A percentile compares a stretch with the other conserved stretches of the same genome.
Conservation (phyloP, 2,797 vertebrate genomes). For the Australoheros facetus region DNA sequence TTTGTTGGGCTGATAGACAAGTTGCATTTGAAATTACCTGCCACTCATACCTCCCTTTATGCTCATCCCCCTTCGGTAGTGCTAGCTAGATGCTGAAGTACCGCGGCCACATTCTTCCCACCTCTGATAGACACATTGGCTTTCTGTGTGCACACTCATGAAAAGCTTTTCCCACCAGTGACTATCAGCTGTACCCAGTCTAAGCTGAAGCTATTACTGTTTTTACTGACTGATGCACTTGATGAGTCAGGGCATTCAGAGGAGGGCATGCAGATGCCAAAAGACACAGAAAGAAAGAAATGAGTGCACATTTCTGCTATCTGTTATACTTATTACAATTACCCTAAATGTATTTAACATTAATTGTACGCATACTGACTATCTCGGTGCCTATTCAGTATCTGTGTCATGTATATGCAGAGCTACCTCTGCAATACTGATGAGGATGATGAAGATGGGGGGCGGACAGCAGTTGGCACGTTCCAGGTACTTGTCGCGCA, state of each 20-base stretch:
- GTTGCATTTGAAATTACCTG: too few relatives aligned
- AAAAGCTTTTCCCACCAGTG: neutral
- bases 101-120: too few relatives aligned
- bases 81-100: too few relatives aligned
- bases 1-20: too few relatives aligned
- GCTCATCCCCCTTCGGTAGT: too few relatives aligned
- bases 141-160: too few relatives aligned
- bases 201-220: neutral
- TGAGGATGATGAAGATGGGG: constrained; percentile 88
- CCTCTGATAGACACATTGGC: too few relatives aligned
- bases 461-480: constrained; percentile 89
- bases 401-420: neutral
- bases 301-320: neutral
- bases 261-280: neutral
- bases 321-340: constrained; percentile 10
- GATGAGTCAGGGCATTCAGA: constrained; percentile 36
- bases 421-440: constrained; percentile 88
- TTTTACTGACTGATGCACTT: constrained; percentile 27
- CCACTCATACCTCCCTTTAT: too few relatives aligned
- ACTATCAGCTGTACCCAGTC: constrained; percentile 13
- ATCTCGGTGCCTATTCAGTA: neutral
- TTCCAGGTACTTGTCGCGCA: constrained; percentile 79
- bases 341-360: constrained; percentile 44
- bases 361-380: constrained; percentile 38
- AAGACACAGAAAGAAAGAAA: neutral